A percentile compares a stretch with the other conserved stretches of the same genome.
These are phyloP conservation scores for Rhagoletis pomonella DNA, from an alignment of 1,140 invertebrate genomes.

Conservation along the genomic window DNA sequence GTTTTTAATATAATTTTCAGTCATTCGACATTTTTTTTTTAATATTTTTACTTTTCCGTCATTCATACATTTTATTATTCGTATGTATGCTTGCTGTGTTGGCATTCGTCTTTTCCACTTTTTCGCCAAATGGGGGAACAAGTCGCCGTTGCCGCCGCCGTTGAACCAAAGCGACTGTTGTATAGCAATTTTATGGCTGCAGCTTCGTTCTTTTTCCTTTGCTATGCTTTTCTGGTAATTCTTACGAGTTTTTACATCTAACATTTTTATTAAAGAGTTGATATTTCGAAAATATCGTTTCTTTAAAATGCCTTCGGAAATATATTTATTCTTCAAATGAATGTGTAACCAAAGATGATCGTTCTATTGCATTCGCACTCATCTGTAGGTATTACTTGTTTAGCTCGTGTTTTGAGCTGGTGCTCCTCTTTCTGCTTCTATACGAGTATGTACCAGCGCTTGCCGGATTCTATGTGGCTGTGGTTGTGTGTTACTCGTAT, in stretches of 20 bases:
- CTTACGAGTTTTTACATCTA: neutral
- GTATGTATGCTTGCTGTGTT: slow-evolving; percentile 3
- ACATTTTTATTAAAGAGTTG: neutral
- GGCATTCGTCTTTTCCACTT: slow-evolving; percentile 20
- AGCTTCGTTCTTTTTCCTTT: neutral
- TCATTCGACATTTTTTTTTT: neutral
- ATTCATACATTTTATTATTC: neutral
- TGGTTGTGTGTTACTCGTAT: slow-evolving; percentile 13
- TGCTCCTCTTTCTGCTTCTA: slow-evolving; percentile 12
- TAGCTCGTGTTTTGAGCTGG: slow-evolving; percentile 16
- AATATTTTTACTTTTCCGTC: neutral
- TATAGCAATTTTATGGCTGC: neutral
- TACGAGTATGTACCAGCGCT: slow-evolving; percentile 34
- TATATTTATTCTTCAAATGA: neutral
- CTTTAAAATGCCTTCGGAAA: neutral
- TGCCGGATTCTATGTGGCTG: slow-evolving; percentile 22
- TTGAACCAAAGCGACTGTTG: slow-evolving; percentile 3
- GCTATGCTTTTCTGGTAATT: neutral
- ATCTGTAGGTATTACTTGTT: neutral
- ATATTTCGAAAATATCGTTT: neutral
- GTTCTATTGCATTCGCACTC: slow-evolving; percentile 11
- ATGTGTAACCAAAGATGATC: neutral
- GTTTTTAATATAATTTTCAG: neutral
- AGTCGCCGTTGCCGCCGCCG: neutral
- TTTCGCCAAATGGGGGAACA: slow-evolving; percentile 10